Base-by-base conservation (phyloP, 2,113 vertebrate species). In the Shinisaurus crocodilurus region DNA sequence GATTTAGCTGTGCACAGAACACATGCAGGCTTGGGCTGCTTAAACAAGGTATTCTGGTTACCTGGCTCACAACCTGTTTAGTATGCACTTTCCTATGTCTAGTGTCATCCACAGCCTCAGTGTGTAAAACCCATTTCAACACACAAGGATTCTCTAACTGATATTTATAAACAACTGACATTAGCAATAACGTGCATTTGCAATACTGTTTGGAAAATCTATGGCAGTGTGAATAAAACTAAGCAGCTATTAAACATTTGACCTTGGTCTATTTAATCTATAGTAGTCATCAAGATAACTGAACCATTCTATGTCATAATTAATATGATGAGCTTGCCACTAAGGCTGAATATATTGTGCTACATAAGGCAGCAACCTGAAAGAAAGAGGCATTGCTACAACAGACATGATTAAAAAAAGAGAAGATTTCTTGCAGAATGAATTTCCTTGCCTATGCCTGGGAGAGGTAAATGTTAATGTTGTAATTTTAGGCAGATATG, bases 401-500 rank as follows among this genome's bases (percentile, higher is more conserved):
- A 48, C 75, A 88, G 90, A 96, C 95, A 95, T 96, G 95, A 97
- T 97, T 97, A 92, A 92, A 88, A 95, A 79, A 94, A 12, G 57
- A 16, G 16, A 63, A 63, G 96, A 95, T 91, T 96, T 94, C 93
- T 92, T 94, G 89, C 87, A 96, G 90, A 97, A 96, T 85, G 89
- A 87, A 95, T 95, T 97, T 96, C 93, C 81, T 93, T 92, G 76
- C 90, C 85, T 96, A 93, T 82, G 96, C 95, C 96, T 95, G 89
- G 94, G 48, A 37, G 23, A 57, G 37, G 85, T 88, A 96, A 96
- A 91, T 80, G 88, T 85, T 90, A 72, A 92, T 88, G 91, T 84
- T 96, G 88, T 93, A 96, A 97, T 97, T 97, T 67, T 95, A 96
- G 92, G 86, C 93, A 97, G 90, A 94, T 90, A 96, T 86, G 94